Evolutionary conservation across 1,140 invertebrate genomes (phyloP).

Genomic region (Diprion similis): DNA sequence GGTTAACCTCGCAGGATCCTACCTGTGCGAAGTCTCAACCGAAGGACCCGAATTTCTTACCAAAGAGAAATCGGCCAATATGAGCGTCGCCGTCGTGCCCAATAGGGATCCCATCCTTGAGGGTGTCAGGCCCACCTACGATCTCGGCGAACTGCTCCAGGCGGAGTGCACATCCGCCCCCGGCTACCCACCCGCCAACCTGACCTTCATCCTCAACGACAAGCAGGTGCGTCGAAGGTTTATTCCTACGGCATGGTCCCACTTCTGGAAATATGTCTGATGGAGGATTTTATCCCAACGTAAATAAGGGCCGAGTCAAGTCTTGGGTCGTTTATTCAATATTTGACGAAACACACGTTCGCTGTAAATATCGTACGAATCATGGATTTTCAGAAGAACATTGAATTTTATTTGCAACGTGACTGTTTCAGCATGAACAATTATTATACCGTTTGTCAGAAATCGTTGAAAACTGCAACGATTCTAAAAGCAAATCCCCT

Average conservation of each 20-base stretch:
- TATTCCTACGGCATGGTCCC: constrained; percentile 35
- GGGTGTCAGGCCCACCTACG: constrained; percentile 63
- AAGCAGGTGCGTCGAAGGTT: constrained; percentile 64
- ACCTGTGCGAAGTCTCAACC: constrained; percentile 66
- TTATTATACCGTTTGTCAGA: too few species aligned
- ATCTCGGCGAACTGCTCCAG: constrained; percentile 74
- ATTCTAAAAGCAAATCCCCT: too few species aligned
- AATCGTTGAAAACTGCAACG: too few species aligned
- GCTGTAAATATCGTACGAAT: too few species aligned
- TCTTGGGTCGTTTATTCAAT: too few species aligned
- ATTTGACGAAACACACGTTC: too few species aligned
- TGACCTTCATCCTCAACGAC: constrained; percentile 79
- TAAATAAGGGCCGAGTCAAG: too few species aligned
- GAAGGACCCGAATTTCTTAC: constrained; percentile 65
- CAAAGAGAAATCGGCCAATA: constrained; percentile 56
- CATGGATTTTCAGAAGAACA: too few species aligned
- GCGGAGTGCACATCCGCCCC: constrained; percentile 80
- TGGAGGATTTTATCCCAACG: constrained; percentile 25
- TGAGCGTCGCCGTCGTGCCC: constrained; percentile 60
- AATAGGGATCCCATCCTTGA: constrained; percentile 46
- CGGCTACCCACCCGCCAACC: constrained; percentile 72
- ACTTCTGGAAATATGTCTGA: constrained; percentile 39
- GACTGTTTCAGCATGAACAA: too few species aligned
- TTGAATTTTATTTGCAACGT: too few species aligned
- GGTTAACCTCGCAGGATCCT: constrained; percentile 58